Evolutionary conservation across 2,113 vertebrate species (phyloP).

Genomic region (Entosphenus tridentatus): DNA sequence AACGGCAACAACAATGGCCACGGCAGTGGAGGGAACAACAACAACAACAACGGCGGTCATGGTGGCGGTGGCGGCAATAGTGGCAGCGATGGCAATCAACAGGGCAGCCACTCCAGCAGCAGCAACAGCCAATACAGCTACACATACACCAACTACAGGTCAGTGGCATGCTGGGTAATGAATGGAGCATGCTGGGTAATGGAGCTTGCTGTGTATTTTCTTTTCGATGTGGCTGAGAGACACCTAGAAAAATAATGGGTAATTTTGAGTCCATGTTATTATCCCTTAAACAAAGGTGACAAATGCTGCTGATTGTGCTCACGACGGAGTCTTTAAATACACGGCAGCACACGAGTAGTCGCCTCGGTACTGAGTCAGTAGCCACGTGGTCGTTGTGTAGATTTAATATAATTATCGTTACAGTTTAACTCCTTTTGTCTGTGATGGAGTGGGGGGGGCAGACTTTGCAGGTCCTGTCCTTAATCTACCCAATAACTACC

Average conservation of each 20-base stretch:
- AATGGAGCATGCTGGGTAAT: not conserved
- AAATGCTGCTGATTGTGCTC: not conserved
- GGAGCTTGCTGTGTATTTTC: not conserved
- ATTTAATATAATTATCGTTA: too few species aligned
- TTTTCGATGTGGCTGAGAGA: not conserved
- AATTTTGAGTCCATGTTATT: not conserved
- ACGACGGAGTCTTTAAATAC: not conserved
- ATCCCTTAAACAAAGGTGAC: not conserved
- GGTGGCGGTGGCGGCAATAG: not conserved
- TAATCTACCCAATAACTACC: too few species aligned
- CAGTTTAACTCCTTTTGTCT: too few species aligned
- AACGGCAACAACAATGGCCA: too few species aligned
- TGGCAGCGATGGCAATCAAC: not conserved
- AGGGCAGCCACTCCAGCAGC: not conserved
- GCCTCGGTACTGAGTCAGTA: too few species aligned
- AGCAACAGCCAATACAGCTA: not conserved
- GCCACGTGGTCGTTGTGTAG: too few species aligned
- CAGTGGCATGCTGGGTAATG: too few species aligned
- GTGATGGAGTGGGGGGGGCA: too few species aligned
- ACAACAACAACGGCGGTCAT: not conserved
- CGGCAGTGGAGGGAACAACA: too few species aligned
- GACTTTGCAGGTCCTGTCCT: too few species aligned
- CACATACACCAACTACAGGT: not conserved
- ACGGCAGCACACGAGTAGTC: too few species aligned
- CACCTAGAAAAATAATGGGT: not conserved